Evolutionary conservation across 2,797 vertebrate genomes (phyloP).

Genomic region (Xenops minutus): DNA sequence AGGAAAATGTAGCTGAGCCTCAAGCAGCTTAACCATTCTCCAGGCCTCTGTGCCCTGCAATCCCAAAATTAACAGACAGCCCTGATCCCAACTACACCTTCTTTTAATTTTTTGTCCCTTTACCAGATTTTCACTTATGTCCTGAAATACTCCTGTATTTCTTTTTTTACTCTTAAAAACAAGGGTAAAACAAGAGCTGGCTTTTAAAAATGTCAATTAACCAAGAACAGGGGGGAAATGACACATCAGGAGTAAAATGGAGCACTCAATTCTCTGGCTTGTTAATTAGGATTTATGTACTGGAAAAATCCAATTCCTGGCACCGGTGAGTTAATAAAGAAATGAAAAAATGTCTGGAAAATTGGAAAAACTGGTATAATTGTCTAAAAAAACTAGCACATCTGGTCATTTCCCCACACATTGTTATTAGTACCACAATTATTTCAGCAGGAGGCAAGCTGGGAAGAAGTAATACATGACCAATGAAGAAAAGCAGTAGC

Average conservation of each 20-base stretch:
- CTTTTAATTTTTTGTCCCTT: neutral
- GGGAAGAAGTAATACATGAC: slow-evolving; percentile 39
- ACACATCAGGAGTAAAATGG: slow-evolving; percentile 47
- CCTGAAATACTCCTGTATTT: neutral
- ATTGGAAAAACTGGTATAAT: slow-evolving; percentile 54
- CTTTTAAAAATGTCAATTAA: slow-evolving; percentile 50
- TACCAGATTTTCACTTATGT: neutral
- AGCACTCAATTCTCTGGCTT: slow-evolving; percentile 22
- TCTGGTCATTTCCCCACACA: slow-evolving; percentile 53
- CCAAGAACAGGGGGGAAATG: slow-evolving; percentile 46
- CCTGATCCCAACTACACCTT: neutral
- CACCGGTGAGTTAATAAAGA: slow-evolving; percentile 52
- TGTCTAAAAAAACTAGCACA: slow-evolving; percentile 58
- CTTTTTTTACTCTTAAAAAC: slow-evolving; percentile 15
- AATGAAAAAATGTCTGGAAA: slow-evolving; percentile 55
- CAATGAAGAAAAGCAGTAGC: slow-evolving; percentile 45
- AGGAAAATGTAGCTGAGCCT: neutral
- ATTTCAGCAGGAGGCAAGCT: slow-evolving; percentile 61
- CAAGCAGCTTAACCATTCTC: neutral
- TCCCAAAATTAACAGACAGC: neutral
- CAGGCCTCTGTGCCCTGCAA: neutral
- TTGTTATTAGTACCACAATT: slow-evolving; percentile 60
- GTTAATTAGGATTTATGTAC: slow-evolving; percentile 62
- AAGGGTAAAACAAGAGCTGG: neutral
- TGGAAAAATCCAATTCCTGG: slow-evolving; percentile 63